These are phyloP conservation scores for Lophotriccus pileatus DNA, from an alignment of 2,797 vertebrate species.

Conservation along the genomic window DNA sequence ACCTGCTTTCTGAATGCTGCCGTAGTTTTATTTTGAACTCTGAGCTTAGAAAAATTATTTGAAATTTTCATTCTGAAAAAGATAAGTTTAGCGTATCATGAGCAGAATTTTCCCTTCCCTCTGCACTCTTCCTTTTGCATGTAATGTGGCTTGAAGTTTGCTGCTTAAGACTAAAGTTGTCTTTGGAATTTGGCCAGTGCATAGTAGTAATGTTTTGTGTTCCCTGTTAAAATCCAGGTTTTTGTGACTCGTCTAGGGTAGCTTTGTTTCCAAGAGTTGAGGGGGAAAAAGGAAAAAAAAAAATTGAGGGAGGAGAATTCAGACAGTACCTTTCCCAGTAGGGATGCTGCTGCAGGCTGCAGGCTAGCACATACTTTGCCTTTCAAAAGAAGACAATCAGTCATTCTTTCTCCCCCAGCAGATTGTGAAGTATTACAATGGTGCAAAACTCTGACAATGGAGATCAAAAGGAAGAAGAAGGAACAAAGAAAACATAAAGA, in stretches of 20 bases:
- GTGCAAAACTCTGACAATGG: slow-evolving; percentile 23
- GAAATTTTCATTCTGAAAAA: neutral
- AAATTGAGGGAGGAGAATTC: neutral
- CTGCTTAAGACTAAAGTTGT: slow-evolving; percentile 42
- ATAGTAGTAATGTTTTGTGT: slow-evolving; percentile 51
- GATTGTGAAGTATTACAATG: slow-evolving; percentile 34
- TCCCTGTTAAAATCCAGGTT: slow-evolving; percentile 56
- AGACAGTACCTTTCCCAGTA: slow-evolving; percentile 62
- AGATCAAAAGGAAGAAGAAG: slow-evolving; percentile 49
- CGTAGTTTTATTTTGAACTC: neutral
- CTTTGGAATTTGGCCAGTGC: slow-evolving; percentile 53
- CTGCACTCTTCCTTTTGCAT: neutral
- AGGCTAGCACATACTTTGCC: neutral
- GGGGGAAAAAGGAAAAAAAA: neutral
- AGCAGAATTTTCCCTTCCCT: slow-evolving; percentile 22
- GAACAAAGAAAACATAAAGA: slow-evolving; percentile 47
- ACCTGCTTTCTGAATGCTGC: neutral
- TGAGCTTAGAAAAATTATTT: neutral
- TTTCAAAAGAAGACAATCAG: slow-evolving; percentile 35
- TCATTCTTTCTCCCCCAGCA: slow-evolving; percentile 41
- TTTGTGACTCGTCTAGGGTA: slow-evolving; percentile 37
- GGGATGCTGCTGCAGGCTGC: slow-evolving; percentile 32
- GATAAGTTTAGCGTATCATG: neutral
- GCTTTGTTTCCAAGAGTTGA: slow-evolving; percentile 60
- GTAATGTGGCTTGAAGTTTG: slow-evolving; percentile 31